phyloP scores from a whole-genome alignment of 30 jellyfish, hydroid and myxozoan genomes.

The Nemopilema nomurai region DNA sequence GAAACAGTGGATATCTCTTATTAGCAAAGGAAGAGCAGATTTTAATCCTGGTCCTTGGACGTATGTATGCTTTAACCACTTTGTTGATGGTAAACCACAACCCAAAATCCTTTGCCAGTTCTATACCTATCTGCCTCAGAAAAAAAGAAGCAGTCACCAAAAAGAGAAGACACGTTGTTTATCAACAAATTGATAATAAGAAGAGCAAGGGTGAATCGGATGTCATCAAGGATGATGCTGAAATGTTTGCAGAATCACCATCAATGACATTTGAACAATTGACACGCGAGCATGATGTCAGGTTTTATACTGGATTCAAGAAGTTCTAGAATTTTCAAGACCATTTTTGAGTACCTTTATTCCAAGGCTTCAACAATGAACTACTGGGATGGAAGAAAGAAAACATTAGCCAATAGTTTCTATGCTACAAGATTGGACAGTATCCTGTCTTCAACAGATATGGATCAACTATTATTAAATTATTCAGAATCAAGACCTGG shows the following conservation, averaged over 20 bases:
- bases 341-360: conserved; percentile 18
- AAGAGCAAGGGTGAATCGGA: conserved; percentile 6
- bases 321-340: conserved; percentile 23
- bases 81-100: conserved; percentile 26
- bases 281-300: conserved; percentile 47
- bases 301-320: conserved; percentile 16
- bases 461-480: conserved; percentile 10
- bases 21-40: conserved; percentile 22
- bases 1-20: conserved; percentile 7
- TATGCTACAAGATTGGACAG: conserved; percentile 34
- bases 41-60: conserved; percentile 43
- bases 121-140: conserved; percentile 18
- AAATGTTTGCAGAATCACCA: not conserved
- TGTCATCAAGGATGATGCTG: not conserved
- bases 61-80: conserved; percentile 58
- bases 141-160: not conserved
- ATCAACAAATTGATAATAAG: conserved; percentile 11
- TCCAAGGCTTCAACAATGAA: conserved; percentile 42
- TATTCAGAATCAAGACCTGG: conserved; percentile 47
- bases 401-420: conserved; percentile 4
- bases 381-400: conserved; percentile 55
- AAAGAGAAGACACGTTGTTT: conserved; percentile 2
- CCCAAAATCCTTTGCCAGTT: conserved; percentile 16
- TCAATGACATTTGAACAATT: conserved; percentile 36
- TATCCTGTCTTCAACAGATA: conserved; percentile 27